phyloP scores from a whole-genome alignment of 2,888 invertebrate species.

The Acrobasis consociella region DNA sequence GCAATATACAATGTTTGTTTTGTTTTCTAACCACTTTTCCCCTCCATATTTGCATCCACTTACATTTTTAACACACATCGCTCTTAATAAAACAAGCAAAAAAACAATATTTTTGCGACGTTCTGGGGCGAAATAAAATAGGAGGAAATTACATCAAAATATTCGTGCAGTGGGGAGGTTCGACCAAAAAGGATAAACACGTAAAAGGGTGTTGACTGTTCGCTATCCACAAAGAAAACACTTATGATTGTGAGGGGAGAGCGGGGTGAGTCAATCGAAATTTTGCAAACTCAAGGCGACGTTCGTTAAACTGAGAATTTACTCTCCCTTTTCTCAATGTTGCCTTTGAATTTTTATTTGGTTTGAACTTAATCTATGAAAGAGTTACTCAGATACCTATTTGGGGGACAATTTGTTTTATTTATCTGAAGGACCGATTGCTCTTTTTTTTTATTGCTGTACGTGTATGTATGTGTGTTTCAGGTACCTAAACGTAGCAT shows the following conservation, averaged over 20 bases:
- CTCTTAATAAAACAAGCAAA: constrained; percentile 9
- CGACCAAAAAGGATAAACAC: constrained; percentile 74
- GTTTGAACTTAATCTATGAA: constrained; percentile 16
- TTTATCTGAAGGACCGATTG: background rate
- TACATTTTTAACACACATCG: constrained; percentile 3
- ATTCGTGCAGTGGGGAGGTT: constrained; percentile 54
- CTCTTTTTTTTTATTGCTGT: background rate
- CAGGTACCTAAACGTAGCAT: too few relatives aligned
- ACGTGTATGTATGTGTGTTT: background rate
- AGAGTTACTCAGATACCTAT: constrained; percentile 6
- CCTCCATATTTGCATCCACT: constrained; percentile 15
- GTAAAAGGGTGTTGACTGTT: constrained; percentile 71
- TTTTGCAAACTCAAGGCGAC: constrained; percentile 54
- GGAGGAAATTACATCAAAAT: constrained; percentile 60
- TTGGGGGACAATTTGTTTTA: background rate
- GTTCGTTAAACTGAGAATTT: constrained; percentile 42
- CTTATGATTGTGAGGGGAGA: constrained; percentile 62
- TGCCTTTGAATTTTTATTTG: constrained; percentile 41
- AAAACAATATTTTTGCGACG: constrained; percentile 16
- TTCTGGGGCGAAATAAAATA: constrained; percentile 43
- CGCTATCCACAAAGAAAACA: constrained; percentile 80
- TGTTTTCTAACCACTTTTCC: constrained; percentile 4
- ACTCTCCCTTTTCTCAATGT: constrained; percentile 42
- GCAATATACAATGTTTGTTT: background rate
- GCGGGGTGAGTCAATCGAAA: constrained; percentile 67